phyloP scores from a whole-genome alignment of 2,797 vertebrate genomes.

The Gila robusta region DNA sequence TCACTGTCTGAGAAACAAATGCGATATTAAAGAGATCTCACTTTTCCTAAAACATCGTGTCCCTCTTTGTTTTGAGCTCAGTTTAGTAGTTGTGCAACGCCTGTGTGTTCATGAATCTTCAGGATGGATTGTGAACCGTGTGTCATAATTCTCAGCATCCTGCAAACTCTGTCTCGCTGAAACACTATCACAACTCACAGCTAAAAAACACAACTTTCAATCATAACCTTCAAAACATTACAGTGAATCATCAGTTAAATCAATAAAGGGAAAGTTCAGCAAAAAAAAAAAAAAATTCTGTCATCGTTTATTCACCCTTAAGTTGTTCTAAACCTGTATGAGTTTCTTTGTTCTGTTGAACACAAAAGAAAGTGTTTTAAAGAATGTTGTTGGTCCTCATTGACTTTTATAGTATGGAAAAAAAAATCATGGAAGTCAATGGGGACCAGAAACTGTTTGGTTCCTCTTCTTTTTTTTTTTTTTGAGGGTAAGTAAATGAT shows the following conservation, averaged over 20 bases:
- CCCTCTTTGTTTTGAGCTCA: neutral
- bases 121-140: constrained; percentile 2
- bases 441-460: neutral
- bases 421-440: neutral
- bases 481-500: no score
- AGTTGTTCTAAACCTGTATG: neutral
- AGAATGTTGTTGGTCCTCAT: neutral
- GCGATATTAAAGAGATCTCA: neutral
- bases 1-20: neutral
- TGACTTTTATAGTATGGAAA: neutral
- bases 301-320: neutral
- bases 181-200: neutral
- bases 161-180: constrained; percentile 16
- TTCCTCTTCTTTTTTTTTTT: neutral
- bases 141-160: neutral
- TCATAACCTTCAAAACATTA: neutral
- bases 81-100: neutral
- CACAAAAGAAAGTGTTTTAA: neutral
- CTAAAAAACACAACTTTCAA: neutral
- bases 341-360: neutral
- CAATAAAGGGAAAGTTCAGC: neutral
- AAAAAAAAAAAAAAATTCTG: neutral
- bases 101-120: neutral
- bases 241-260: neutral
- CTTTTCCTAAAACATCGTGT: neutral